Percentiles rank a stretch among this genome's conserved stretches.
phyloP scores from a whole-genome alignment of 2,113 vertebrate species.

The Spermophilus dauricus region DNA sequence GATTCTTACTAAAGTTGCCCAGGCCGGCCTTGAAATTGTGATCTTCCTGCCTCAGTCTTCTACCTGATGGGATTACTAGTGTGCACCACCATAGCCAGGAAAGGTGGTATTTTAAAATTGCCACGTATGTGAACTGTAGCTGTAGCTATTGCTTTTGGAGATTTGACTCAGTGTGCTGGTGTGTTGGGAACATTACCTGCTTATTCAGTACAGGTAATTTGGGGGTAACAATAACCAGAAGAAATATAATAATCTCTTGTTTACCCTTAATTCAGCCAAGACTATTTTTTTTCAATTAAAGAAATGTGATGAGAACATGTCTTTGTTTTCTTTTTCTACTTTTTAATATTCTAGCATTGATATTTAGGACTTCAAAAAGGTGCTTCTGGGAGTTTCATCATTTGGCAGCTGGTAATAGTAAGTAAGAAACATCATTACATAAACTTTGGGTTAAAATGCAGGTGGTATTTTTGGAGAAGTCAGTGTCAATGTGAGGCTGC shows the following conservation, averaged over 20 bases:
- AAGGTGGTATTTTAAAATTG: slow-evolving; percentile 2
- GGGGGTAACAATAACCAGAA: slow-evolving; percentile 6
- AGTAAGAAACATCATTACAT: slow-evolving; percentile 78
- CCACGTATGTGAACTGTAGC: neutral
- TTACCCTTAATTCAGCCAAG: neutral
- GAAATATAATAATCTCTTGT: slow-evolving; percentile 5
- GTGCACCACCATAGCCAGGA: no score
- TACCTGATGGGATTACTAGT: no score
- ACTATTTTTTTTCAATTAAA: neutral
- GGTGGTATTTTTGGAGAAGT: slow-evolving; percentile 84
- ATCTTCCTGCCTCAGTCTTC: no score
- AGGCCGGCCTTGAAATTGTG: no score
- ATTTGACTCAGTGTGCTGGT: neutral
- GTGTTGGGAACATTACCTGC: neutral
- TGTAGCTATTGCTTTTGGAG: neutral
- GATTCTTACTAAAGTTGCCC: no score
- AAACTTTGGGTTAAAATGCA: slow-evolving; percentile 75
- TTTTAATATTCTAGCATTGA: neutral
- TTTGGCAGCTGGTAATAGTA: slow-evolving; percentile 68
- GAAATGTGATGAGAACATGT: neutral
- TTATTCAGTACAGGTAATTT: neutral
- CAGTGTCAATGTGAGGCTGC: slow-evolving; percentile 61
- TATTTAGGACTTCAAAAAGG: slow-evolving; percentile 61
- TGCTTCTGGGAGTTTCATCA: slow-evolving; percentile 70
- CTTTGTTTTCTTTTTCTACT: slow-evolving; percentile 37